phyloP scores from a whole-genome alignment of 2,888 invertebrate species.

The Mylabris sibirica region DNA sequence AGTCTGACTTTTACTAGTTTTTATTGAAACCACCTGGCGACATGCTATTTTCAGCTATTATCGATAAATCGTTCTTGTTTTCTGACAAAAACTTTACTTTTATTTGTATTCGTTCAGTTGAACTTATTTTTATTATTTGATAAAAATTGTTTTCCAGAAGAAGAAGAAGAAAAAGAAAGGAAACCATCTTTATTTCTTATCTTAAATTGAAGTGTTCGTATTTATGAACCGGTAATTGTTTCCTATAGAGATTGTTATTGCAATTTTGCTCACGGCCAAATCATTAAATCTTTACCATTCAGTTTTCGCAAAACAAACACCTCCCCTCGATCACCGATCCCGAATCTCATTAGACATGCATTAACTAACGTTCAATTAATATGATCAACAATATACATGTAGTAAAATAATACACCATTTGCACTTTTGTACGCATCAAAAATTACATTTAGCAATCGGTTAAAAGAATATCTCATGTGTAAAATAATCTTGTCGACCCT shows the following conservation, averaged over 20 bases:
- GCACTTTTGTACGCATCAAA: conserved; percentile 25
- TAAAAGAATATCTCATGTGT: conserved; percentile 9
- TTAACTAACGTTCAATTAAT: conserved; percentile 52
- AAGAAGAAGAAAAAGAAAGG: too few relatives aligned
- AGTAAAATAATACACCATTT: conserved; percentile 26
- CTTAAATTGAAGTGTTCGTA: background rate
- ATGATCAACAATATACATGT: conserved; percentile 37
- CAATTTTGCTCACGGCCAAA: background rate
- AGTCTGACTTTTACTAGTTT: background rate
- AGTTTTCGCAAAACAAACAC: conserved; percentile 44
- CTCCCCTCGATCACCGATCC: conserved; percentile 37
- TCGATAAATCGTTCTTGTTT: background rate
- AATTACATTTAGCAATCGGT: conserved; percentile 9
- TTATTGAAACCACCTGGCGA: background rate
- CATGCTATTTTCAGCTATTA: background rate
- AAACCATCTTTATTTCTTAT: background rate
- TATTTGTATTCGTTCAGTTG: background rate
- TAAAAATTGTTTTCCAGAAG: too few relatives aligned
- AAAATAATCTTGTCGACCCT: conserved; percentile 11
- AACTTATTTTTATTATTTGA: too few relatives aligned
- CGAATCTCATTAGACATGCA: conserved; percentile 49
- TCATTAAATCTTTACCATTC: conserved; percentile 52
- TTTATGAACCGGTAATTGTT: background rate
- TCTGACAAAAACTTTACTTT: background rate
- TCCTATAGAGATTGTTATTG: background rate